Percentiles rank a stretch among this genome's conserved stretches.
These are phyloP conservation scores for Plectrocnemia conspersa DNA, from an alignment of 1,140 invertebrate species.

Conservation along the genomic window DNA sequence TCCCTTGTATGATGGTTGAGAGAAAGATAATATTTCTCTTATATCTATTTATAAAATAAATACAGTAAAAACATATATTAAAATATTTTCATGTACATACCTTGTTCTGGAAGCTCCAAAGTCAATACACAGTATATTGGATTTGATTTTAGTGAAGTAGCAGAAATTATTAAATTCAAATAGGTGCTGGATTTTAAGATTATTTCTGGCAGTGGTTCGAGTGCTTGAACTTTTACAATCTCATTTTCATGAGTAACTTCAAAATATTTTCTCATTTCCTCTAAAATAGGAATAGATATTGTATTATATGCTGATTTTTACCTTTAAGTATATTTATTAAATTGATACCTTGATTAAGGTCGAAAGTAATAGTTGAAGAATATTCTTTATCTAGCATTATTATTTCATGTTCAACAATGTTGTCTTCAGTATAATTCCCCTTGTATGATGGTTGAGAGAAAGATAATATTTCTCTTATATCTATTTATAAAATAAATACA, in stretches of 20 bases:
- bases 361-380: background rate
- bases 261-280: background rate
- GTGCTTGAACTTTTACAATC: background rate
- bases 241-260: background rate
- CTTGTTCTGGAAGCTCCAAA: conserved; percentile 1
- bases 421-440: background rate
- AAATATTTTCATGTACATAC: no score
- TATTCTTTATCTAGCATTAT: background rate
- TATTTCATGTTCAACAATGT: background rate
- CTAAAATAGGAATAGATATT: conserved; percentile 4
- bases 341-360: no score
- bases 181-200: background rate
- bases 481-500: no score
- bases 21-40: no score
- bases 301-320: no score
- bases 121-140: background rate
- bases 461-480: no score
- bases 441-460: no score
- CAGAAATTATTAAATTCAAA: background rate
- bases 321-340: background rate
- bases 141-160: background rate
- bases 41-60: no score
- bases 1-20: no score
- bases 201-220: background rate
- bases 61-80: no score